Base-by-base conservation (phyloP, 2,113 vertebrate genomes). In the Patagioenas fasciata region DNA sequence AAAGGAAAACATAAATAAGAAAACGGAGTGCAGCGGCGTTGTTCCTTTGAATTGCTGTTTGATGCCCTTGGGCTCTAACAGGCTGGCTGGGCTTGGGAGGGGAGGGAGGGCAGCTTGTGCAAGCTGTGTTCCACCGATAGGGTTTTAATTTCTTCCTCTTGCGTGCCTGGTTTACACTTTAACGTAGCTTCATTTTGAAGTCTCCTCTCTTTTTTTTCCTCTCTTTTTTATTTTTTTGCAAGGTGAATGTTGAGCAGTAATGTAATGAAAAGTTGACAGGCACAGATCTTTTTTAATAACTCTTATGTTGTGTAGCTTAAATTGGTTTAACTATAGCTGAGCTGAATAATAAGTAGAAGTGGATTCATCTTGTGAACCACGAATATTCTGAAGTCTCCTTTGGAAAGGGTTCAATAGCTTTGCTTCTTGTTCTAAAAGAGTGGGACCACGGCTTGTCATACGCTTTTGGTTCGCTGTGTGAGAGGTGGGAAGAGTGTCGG, bases 251-350 rank as follows among this genome's bases (percentile, higher is more conserved):
- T 18, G 72, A 97, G 96, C 96, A 92, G 95, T 96, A 97, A 92
- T 93, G 94, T 96, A 97, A 97, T 97, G 97, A 97, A 94, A 97
- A 96, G 95, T 97, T 97, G 97, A 97, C 96, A 96, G 96, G 94
- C 93, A 82, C 96, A 84, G 96, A 96, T 96, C 94, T 97, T 93
- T 97, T 97, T 95, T 94, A 96, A 97, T 97, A 97, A 96, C 95
- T 97, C 92, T 96, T 95, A 94, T 97, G 97, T 98, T 97, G 96
- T 97, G 89, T 80, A 90, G 94, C 87, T 96, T 96, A 97, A 97
- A 97, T 97, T 97, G 97, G 93, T 97, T 97, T 97, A 97, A 97
- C 92, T 94, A 87, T 69, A 96, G 97, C 97, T 95, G 97, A 97
- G 96, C 89, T 95, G 97, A 95, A 97, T 97, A 97, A 97, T 95